These are phyloP conservation scores for Megaceryle maxima DNA, from an alignment of 2,113 vertebrate genomes.

Conservation along the genomic window DNA sequence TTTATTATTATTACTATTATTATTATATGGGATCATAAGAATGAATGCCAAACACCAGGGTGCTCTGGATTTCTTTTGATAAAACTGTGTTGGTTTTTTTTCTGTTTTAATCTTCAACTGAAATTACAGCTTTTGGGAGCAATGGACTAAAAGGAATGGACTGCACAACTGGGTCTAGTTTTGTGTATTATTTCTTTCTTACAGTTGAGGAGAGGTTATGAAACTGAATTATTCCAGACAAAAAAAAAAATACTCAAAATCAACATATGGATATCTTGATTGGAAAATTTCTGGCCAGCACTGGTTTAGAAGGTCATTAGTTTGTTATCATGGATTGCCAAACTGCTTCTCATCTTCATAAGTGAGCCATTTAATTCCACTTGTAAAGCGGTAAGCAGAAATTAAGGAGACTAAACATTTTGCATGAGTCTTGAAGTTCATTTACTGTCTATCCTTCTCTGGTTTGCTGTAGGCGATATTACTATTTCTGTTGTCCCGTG, in stretches of 20 bases:
- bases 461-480: not conserved
- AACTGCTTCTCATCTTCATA: not conserved
- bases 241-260: not conserved
- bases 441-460: not conserved
- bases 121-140: not conserved
- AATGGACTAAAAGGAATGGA: not conserved
- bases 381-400: not conserved
- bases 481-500: not conserved
- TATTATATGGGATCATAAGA: not conserved
- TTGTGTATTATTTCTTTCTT: not conserved
- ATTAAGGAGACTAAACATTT: not conserved
- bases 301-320: not conserved
- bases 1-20: not conserved
- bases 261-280: not conserved
- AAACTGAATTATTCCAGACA: not conserved
- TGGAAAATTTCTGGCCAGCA: not conserved
- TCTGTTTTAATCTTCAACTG: not conserved
- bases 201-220: not conserved
- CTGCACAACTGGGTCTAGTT: accelerated
- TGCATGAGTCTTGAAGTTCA: not conserved
- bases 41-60: not conserved
- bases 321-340: not conserved
- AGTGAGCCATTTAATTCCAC: not conserved
- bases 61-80: not conserved
- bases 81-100: not conserved